Base-by-base conservation (phyloP, 2,113 vertebrate genomes). In the Saguinus midas region DNA sequence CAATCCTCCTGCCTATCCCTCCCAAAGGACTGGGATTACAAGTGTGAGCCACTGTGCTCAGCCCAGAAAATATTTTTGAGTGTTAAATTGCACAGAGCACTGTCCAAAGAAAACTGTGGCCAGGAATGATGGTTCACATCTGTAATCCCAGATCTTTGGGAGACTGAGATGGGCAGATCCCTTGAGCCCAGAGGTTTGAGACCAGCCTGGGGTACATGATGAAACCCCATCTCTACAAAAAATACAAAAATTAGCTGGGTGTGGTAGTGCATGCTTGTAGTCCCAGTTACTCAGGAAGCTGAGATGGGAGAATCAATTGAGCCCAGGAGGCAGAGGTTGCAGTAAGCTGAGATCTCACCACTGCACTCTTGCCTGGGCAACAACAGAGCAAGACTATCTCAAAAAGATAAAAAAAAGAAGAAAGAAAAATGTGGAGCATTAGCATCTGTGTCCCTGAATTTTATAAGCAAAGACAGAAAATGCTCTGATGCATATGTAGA, bases 371-470 rank as follows among this genome's bases (percentile, higher is more conserved):
- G 66, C 66, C 14, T 68, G 32, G 66, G 16, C 32, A 68, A 68
- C 66, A 68, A 68, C 66, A 68, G 66, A 16, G 66, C 16, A 35
- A 68, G 66, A 14, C 32, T n/a, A 35, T 35, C 66, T 68, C 32
- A 68, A 17, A 32, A 32, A 64, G 29, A 64, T 43, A 64, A 61
- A 21, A 61, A 25, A 64, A 64, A 64, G 11, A 72, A 21, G 37
- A n/a, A 90, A 92, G 79, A 45, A 80, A 83, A 85, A 40, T 94
- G 17, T 80, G 52, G 37, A 72, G 29, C 90, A 32, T 91, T 93
- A 70, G 55, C 18, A 76, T 94, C n/a, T 96, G 11, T 94, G 55
- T 3, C 80, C 35, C 75, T 90, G 57, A 82, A 90, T 95, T 81
- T 87, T 94, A 40, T 64, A 32, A 64, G 58, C 13, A 91, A 91